Percentiles rank a stretch among this genome's conserved stretches.
Evolutionary conservation across 1,140 invertebrate genomes (phyloP).

Genomic region (Cecropterus lyciades): DNA sequence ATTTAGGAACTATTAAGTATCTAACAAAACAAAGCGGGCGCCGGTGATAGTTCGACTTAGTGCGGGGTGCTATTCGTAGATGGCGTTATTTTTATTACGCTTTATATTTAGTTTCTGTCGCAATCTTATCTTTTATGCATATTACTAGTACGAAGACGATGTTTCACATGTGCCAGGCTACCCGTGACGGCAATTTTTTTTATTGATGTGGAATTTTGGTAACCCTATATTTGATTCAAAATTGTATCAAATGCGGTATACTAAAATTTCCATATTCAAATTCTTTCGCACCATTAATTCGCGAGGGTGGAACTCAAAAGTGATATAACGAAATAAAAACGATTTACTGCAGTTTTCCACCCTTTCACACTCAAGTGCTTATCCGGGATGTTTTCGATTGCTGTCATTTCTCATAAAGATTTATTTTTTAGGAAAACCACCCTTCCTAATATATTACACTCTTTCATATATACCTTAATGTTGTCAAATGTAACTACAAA

Average conservation of each 20-base stretch:
- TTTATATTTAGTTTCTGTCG: too few species aligned
- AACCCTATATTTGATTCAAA: constrained; percentile 22
- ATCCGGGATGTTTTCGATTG: constrained; percentile 28
- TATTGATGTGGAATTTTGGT: neutral
- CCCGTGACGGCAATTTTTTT: neutral
- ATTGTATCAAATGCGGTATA: constrained; percentile 21
- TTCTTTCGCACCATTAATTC: constrained; percentile 29
- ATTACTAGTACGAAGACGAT: too few species aligned
- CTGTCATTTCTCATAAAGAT: constrained; percentile 25
- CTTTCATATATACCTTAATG: neutral
- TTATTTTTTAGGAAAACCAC: constrained; percentile 13
- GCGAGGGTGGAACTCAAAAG: constrained; percentile 19
- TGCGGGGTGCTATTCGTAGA: too few species aligned
- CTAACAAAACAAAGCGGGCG: too few species aligned
- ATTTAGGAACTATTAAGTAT: too few species aligned
- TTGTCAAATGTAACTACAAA: neutral
- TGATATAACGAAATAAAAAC: constrained; percentile 44
- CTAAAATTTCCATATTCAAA: constrained; percentile 28
- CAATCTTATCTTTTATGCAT: too few species aligned
- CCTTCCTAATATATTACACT: neutral
- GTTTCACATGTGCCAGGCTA: too few species aligned
- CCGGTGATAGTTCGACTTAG: too few species aligned
- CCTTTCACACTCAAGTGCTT: constrained; percentile 31
- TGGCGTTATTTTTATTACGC: too few species aligned
- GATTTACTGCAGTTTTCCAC: constrained; percentile 42